phyloP scores from a whole-genome alignment of 2,888 invertebrate species.

The Lepidonotus clava region DNA sequence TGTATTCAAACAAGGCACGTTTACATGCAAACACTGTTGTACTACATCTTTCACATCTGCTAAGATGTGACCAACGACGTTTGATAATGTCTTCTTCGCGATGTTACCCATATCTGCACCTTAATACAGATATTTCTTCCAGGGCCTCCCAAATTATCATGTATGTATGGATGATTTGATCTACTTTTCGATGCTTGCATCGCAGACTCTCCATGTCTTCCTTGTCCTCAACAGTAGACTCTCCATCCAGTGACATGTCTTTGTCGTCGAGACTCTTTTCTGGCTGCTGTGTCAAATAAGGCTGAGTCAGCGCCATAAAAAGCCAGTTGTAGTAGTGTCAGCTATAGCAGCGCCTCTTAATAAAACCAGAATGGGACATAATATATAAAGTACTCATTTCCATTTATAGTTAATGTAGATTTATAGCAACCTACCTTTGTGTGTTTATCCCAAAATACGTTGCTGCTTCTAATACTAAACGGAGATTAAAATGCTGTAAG shows the following conservation, averaged over 20 bases:
- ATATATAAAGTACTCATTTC: too few species aligned
- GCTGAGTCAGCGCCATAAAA: slow-evolving; percentile 33
- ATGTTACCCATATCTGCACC: slow-evolving; percentile 8
- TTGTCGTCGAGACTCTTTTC: slow-evolving; percentile 32
- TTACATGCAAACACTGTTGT: slow-evolving; percentile 22
- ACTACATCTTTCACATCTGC: background rate
- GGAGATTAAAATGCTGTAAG: too few species aligned
- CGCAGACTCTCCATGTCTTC: background rate
- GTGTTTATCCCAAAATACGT: too few species aligned
- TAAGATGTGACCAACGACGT: background rate
- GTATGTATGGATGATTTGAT: slow-evolving; percentile 25
- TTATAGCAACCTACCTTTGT: too few species aligned
- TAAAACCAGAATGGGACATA: too few species aligned
- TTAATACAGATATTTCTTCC: slow-evolving; percentile 17
- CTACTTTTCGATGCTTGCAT: background rate
- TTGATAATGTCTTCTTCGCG: slow-evolving; percentile 10
- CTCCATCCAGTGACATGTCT: background rate
- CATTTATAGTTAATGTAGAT: too few species aligned
- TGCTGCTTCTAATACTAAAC: too few species aligned
- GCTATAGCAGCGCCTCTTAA: too few species aligned
- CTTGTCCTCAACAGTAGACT: background rate
- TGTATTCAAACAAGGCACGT: background rate
- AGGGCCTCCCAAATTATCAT: slow-evolving; percentile 21
- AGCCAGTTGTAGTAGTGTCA: too few species aligned
- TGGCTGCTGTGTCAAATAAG: background rate